phyloP scores from a whole-genome alignment of 2,888 invertebrate genomes.

The Tetramorium bicarinatum region DNA sequence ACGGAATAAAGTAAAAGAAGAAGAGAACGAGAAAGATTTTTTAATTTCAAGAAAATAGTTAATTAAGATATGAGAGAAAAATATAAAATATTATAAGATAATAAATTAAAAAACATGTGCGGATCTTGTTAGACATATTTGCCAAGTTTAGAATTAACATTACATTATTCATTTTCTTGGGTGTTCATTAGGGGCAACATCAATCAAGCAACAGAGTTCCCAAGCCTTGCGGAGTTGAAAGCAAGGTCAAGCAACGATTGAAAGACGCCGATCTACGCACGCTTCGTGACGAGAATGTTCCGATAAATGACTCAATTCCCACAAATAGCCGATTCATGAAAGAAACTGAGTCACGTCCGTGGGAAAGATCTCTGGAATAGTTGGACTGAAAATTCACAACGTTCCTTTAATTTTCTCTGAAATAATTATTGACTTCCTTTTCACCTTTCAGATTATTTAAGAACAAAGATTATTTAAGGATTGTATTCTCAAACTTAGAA shows the following conservation, averaged over 20 bases:
- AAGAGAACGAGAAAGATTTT: background rate
- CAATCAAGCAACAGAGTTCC: slow-evolving; percentile 17
- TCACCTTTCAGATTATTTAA: too few species aligned
- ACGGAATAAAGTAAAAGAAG: background rate
- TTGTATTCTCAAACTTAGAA: background rate
- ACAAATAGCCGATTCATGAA: slow-evolving; percentile 46
- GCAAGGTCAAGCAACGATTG: slow-evolving; percentile 50
- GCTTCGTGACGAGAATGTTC: slow-evolving; percentile 62
- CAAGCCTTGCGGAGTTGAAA: slow-evolving; percentile 35
- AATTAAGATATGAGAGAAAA: background rate
- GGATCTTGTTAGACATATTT: background rate
- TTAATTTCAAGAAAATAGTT: background rate
- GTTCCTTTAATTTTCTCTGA: background rate
- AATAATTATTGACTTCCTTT: background rate
- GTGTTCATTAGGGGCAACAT: background rate
- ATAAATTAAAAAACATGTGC: background rate
- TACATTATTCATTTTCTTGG: background rate
- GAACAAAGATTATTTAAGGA: background rate
- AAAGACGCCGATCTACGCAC: slow-evolving; percentile 48
- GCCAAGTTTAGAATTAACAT: background rate
- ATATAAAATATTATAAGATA: background rate
- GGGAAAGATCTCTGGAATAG: slow-evolving; percentile 47
- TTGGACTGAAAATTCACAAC: slow-evolving; percentile 19
- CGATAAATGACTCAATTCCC: slow-evolving; percentile 59
- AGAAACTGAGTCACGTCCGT: slow-evolving; percentile 58